Conservation (phyloP, 2,113 vertebrate genomes). For the Anser brachyrhynchus region DNA sequence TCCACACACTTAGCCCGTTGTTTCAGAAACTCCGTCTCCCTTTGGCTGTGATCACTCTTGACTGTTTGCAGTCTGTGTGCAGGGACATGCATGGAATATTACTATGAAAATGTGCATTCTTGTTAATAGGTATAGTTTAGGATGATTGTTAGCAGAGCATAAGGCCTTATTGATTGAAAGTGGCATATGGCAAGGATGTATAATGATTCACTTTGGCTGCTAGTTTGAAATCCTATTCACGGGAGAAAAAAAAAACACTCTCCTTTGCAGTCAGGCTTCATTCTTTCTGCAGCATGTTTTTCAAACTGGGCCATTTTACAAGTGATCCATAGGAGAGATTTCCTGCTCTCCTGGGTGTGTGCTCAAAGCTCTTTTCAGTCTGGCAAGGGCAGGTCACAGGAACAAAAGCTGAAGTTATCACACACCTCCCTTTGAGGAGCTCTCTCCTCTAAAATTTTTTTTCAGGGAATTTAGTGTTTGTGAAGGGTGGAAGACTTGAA, state of each 20-base stretch:
- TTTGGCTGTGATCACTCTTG: not conserved
- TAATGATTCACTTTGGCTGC: conserved; percentile 73
- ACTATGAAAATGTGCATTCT: conserved; percentile 59
- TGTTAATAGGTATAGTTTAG: conserved; percentile 69
- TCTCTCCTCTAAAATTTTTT: conserved; percentile 16
- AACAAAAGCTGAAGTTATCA: conserved; percentile 63
- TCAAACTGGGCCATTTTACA: conserved; percentile 34
- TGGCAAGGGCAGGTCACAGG: conserved; percentile 60
- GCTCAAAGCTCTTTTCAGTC: conserved; percentile 62
- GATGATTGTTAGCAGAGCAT: conserved; percentile 73
- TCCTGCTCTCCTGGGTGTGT: conserved; percentile 61
- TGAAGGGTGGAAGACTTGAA: not conserved
- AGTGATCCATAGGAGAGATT: conserved; percentile 55
- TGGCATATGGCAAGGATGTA: conserved; percentile 71
- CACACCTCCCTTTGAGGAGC: not conserved
- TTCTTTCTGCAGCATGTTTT: conserved; percentile 52
- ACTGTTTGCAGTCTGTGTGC: conserved; percentile 52
- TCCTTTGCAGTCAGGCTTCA: conserved; percentile 61
- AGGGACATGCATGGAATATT: conserved; percentile 28
- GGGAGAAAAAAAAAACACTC: not conserved
- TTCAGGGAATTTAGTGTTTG: not conserved
- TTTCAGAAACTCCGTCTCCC: conserved; percentile 36
- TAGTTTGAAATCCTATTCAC: conserved; percentile 58
- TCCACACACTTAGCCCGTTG: conserved; percentile 21
- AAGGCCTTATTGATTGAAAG: conserved; percentile 74